Evolutionary conservation across 2,888 invertebrate species (phyloP), one percentile per base, ranked within the genome.

Genomic region (Patella ulyssiponensis): DNA sequence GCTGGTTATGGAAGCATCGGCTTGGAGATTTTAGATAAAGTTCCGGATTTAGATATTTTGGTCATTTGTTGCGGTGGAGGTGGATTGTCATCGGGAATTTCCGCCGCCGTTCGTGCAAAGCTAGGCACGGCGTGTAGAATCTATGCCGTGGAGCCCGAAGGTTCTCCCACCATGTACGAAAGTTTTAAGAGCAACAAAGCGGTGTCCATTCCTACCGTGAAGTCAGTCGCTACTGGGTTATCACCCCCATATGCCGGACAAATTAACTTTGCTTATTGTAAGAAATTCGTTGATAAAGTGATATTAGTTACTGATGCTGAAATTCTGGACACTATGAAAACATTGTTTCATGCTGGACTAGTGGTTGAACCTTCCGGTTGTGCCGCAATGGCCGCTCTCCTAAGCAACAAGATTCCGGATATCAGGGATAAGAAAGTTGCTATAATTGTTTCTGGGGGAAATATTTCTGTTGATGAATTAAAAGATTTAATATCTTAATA

Each of bases 31-130:
- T 79, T 91, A 74, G 87, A 89, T 70, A 87, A 86, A 33, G 81
- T 88, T 1, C 84, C 88, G 4, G 82, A 86, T n/a, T 88, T 89
- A 17, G 91, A 91, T 79, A 83, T 91, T n/a, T 86, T 91, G 7
- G 77, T 91, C 20, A 89, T 91, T 20, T 86, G 88, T 71, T 91
- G 91, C 83, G 91, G 91, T 23, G 90, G 91, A 12, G 91, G 91
- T n/a, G 90, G 89, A 0, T 79, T 90, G 5, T 84, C 90, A 20
- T 84, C 90, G 20, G 91, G 91, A 0, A 78, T 90, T 1, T 89
- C 90, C 20, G 82, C 90, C 15, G 89, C 87, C 12, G 77, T 91
- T 23, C 88, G 86, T 78, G 83, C 88, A n/a, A 81, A 85, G 23
- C 87, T 88, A 9, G 81, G 78, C n/a, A 77, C 74, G 20, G 74